Conservation (phyloP, 2,888 invertebrate species). For the Hypomecis atomaria region DNA sequence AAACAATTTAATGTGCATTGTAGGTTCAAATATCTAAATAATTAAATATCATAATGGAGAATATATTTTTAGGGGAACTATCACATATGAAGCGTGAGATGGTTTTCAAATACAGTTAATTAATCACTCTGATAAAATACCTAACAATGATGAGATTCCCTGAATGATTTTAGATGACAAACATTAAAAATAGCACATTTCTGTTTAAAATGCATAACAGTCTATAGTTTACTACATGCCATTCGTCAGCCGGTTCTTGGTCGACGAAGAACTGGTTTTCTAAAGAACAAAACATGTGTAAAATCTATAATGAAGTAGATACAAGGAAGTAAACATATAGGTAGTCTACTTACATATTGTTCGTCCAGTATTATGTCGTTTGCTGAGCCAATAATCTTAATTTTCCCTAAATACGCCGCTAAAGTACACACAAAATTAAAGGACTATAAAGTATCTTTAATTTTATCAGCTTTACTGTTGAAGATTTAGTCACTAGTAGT, state of each 20-base stretch:
- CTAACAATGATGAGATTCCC: background rate
- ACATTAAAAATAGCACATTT: background rate
- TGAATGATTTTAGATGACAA: background rate
- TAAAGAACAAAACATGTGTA: constrained; percentile 21
- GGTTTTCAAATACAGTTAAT: no score
- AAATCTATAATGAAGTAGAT: constrained; percentile 5
- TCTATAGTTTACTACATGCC: constrained; percentile 11
- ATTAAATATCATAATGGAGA: no score
- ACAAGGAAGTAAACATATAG: constrained; percentile 18
- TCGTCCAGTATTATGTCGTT: constrained; percentile 11
- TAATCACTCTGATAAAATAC: no score
- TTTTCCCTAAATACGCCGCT: constrained; percentile 36
- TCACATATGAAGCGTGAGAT: no score
- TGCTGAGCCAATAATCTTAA: constrained; percentile 34
- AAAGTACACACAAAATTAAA: constrained; percentile 42
- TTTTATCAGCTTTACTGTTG: constrained; percentile 1
- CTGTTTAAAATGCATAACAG: background rate
- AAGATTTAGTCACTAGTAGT: background rate
- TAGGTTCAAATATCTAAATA: no score
- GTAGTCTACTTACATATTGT: constrained; percentile 37
- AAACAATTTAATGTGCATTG: no score
- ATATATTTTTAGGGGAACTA: no score
- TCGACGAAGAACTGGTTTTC: constrained; percentile 21
- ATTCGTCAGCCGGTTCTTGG: constrained; percentile 13
- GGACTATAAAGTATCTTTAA: background rate